Base-by-base conservation (phyloP, 1,140 invertebrate species). In the Helicoverpa armigera region DNA sequence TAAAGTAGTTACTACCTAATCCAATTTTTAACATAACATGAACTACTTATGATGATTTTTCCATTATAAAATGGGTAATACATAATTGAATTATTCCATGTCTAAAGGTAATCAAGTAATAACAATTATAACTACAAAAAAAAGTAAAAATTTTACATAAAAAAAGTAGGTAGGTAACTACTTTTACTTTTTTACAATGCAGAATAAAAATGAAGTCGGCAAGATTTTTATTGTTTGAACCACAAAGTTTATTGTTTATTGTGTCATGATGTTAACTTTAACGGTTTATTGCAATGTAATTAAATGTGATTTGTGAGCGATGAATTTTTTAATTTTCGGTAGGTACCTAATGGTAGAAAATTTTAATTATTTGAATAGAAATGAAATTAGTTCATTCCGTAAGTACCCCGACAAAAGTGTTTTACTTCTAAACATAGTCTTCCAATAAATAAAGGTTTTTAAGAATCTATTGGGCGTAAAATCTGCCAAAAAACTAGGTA, bases 101-200 rank as follows among this genome's bases (percentile, higher is more conserved):
- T 11, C 4, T 13, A 9, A 65, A 65, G 29, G 61, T 65, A 60
- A 29, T 3, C 7, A 65, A 31, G 5, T 13, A 65, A 43, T 65
- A 65, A 65, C 31, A 65, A 65, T 65, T 65, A 43, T 31, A n/a
- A n/a, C n/a, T n/a, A 31, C 61, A 65, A 43, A 65, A 65, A 65
- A 65, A 65, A 14, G 43, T 13, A 60, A 23, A 23, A 23, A 23
- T n/a, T n/a, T n/a, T n/a, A 23, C 23, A 23, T 23, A 23, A 23
- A 23, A 23, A 23, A 23, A n/a, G n/a, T 35, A 7, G 35, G 35
- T 43, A 43, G 35, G 35, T 43, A 35, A 35, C n/a, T n/a, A 43
- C 5, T 31, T 61, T 61, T 43, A 31, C 29, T 12, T 65, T 63
- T 65, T 65, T 65, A 65, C 35, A 48, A 31, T n/a, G 29, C 31